A percentile compares a stretch with the other conserved stretches of the same genome.
phyloP scores from a whole-genome alignment of 2,888 invertebrate species.

The Anthophora plumipes region DNA sequence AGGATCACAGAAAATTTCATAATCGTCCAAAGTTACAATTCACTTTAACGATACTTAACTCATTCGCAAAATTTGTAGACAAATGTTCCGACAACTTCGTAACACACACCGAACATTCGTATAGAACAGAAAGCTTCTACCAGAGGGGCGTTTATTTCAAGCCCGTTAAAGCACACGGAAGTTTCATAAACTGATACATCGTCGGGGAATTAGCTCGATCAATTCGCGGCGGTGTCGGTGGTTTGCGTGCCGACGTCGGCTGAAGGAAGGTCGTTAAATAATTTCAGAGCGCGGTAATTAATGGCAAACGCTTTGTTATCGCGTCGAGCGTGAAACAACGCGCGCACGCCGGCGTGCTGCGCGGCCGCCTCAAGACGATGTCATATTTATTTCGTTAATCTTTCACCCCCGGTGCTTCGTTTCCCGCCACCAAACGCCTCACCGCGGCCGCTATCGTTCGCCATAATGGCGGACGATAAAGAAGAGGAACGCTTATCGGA shows the following conservation, averaged over 20 bases:
- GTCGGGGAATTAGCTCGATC: conserved; percentile 48
- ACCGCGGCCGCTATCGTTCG: conserved; percentile 41
- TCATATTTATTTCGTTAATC: conserved; percentile 64
- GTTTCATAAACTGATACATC: conserved; percentile 22
- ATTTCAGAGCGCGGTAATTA: conserved; percentile 59
- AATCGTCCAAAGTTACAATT: no score
- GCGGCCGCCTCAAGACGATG: conserved; percentile 48
- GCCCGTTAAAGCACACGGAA: conserved; percentile 9
- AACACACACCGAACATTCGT: neutral
- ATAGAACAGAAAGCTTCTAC: neutral
- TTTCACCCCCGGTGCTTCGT: conserved; percentile 36
- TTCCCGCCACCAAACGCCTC: conserved; percentile 1
- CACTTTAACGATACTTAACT: no score
- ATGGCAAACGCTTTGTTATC: conserved; percentile 65
- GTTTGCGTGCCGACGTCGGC: conserved; percentile 39
- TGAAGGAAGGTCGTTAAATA: conserved; percentile 62
- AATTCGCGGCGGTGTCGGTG: conserved; percentile 49
- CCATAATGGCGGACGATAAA: conserved; percentile 50
- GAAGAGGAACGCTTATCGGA: conserved; percentile 40
- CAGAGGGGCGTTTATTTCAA: neutral
- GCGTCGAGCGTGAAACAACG: conserved; percentile 63
- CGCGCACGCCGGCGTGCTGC: conserved; percentile 27
- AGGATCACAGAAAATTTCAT: no score
- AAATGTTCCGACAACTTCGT: no score
- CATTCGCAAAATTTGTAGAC: no score